phyloP scores from a whole-genome alignment of 1,140 invertebrate species.

The Dinothrombium tinctorium region DNA sequence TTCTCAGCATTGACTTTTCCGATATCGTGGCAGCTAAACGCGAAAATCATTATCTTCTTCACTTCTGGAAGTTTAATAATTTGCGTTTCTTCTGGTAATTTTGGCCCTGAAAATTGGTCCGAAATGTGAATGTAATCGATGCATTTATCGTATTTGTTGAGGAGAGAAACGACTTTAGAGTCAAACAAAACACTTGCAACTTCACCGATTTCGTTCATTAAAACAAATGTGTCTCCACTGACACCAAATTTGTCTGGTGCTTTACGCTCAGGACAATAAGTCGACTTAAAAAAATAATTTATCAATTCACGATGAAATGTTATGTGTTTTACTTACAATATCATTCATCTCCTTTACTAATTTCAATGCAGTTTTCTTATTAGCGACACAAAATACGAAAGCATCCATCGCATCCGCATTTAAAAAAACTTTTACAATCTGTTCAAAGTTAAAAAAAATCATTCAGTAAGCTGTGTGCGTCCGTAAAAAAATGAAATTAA shows the following conservation, averaged over 20 bases:
- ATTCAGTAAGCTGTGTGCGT: conserved; percentile 1
- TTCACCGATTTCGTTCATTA: conserved; percentile 75
- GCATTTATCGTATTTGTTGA: conserved; percentile 57
- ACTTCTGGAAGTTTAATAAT: conserved; percentile 37
- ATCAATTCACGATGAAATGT: neutral
- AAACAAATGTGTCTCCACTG: conserved; percentile 39
- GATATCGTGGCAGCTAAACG: conserved; percentile 35
- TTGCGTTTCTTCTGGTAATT: conserved; percentile 45
- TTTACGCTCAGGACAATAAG: conserved; percentile 74
- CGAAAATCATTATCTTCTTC: conserved; percentile 55
- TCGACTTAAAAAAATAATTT: conserved; percentile 31
- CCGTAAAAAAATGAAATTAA: neutral
- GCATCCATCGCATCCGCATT: conserved; percentile 72
- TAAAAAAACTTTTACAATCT: conserved; percentile 47
- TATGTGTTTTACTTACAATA: conserved; percentile 34
- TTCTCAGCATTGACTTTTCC: conserved; percentile 22
- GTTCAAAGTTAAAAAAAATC: conserved; percentile 21
- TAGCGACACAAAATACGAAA: conserved; percentile 75
- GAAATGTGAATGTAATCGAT: conserved; percentile 94
- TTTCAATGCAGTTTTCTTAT: conserved; percentile 58
- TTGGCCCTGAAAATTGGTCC: conserved; percentile 74
- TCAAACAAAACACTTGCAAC: conserved; percentile 57
- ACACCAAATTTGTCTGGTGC: conserved; percentile 61
- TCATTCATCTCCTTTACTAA: conserved; percentile 81
- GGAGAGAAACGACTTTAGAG: conserved; percentile 44